Percentiles rank a stretch among this genome's conserved stretches.
Conservation (phyloP, 2,888 invertebrate species). For the Smittia sp. region DNA sequence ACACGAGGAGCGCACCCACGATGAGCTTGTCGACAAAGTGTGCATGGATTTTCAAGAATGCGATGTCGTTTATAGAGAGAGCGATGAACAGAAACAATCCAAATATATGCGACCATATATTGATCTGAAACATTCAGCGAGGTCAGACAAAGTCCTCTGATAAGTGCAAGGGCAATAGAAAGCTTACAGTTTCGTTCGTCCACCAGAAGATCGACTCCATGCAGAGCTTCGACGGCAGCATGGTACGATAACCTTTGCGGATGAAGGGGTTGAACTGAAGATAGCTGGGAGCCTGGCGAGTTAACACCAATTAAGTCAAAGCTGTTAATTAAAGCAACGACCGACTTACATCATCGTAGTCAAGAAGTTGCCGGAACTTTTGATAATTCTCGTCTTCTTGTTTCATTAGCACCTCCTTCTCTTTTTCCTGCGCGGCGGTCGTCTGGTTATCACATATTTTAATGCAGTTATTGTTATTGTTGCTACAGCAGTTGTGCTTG, state of each 20-base stretch:
- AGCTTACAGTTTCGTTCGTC: slow-evolving; percentile 82
- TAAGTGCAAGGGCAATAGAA: not conserved
- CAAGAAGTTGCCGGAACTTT: slow-evolving; percentile 50
- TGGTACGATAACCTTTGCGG: slow-evolving; percentile 78
- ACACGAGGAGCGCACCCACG: slow-evolving; percentile 75
- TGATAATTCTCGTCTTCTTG: slow-evolving; percentile 43
- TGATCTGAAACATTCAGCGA: slow-evolving; percentile 58
- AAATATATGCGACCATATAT: slow-evolving; percentile 95
- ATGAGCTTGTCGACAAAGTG: slow-evolving; percentile 80
- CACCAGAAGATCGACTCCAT: slow-evolving; percentile 92
- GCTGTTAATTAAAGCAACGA: not conserved
- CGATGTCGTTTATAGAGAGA: slow-evolving; percentile 79
- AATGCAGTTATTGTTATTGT: slow-evolving; percentile 16
- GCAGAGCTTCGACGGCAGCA: slow-evolving; percentile 77
- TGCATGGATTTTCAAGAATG: slow-evolving; percentile 74
- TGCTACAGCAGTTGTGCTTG: slow-evolving; percentile 14
- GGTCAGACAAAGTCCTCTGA: not conserved
- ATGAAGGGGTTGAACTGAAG: slow-evolving; percentile 86
- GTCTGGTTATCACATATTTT: slow-evolving; percentile 21
- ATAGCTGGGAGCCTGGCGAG: slow-evolving; percentile 69
- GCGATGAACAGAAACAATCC: slow-evolving; percentile 80
- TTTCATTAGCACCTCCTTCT: slow-evolving; percentile 31
- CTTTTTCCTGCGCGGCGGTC: slow-evolving; percentile 7
- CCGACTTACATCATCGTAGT: slow-evolving; percentile 53
- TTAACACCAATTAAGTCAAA: not conserved